These are phyloP conservation scores for Chaenocephalus aceratus DNA, from an alignment of 2,113 vertebrate genomes.

Conservation along the genomic window DNA sequence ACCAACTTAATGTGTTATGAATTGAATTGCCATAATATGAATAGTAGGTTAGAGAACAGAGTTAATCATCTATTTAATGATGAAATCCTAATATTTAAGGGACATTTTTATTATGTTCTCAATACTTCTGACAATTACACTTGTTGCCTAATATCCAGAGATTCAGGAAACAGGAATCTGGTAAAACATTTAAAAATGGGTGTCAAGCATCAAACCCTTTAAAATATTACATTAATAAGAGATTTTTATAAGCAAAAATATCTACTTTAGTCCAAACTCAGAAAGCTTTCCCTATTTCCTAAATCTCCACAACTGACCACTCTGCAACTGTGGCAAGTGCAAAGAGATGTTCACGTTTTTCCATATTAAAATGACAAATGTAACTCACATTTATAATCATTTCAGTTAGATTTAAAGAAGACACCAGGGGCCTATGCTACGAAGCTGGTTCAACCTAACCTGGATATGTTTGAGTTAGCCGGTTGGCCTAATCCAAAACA, in stretches of 20 bases:
- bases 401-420: background rate
- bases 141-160: background rate
- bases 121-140: background rate
- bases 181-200: background rate
- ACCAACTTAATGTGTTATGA: background rate
- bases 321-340: too few relatives aligned
- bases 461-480: too few relatives aligned
- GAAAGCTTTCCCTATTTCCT: too few relatives aligned
- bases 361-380: background rate
- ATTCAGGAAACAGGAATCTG: background rate
- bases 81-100: background rate
- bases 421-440: too few relatives aligned
- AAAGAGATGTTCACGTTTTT: background rate
- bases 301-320: too few relatives aligned
- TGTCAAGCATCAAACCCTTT: background rate
- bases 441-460: too few relatives aligned
- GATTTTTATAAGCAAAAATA: too few relatives aligned
- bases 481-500: too few relatives aligned
- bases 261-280: too few relatives aligned
- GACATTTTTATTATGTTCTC: background rate
- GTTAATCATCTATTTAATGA: slow-evolving; percentile 32
- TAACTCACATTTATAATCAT: background rate
- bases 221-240: background rate
- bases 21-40: background rate
- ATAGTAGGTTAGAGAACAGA: background rate